Percentiles rank a stretch among this genome's conserved stretches.
These are phyloP conservation scores for Drosophila teissieri DNA, from an alignment of 1,140 invertebrate species.

Conservation along the genomic window DNA sequence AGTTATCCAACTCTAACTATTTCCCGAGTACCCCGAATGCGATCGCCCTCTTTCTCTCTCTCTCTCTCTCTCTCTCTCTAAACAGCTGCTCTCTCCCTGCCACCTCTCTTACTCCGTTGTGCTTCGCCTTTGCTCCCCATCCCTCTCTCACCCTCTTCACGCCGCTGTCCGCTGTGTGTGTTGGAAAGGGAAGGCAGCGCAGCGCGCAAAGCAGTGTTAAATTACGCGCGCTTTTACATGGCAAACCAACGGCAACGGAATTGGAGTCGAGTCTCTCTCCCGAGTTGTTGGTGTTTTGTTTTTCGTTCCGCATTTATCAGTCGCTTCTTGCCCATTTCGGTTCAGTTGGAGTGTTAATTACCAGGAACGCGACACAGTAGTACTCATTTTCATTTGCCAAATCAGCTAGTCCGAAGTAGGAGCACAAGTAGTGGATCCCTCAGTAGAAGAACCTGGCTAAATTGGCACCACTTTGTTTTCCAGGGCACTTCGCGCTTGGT, in stretches of 20 bases:
- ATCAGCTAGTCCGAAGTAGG: conserved; percentile 7
- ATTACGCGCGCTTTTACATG: conserved; percentile 79
- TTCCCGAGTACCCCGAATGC: conserved; percentile 4
- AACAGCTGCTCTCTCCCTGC: conserved; percentile 4
- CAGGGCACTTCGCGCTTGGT: conserved; percentile 87
- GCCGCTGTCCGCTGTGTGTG: conserved; percentile 6
- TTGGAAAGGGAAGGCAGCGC: conserved; percentile 66
- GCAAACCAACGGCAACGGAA: conserved; percentile 31
- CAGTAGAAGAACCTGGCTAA: not conserved
- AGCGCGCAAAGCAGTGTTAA: conserved; percentile 65
- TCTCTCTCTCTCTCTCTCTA: not conserved
- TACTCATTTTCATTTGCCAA: not conserved
- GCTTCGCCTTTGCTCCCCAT: conserved; percentile 1
- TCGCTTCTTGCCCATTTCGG: conserved; percentile 32
- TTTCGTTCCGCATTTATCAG: conserved; percentile 43
- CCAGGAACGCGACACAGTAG: conserved; percentile 5
- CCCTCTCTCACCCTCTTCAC: not conserved
- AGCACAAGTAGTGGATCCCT: not conserved
- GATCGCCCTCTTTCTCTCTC: conserved; percentile 13
- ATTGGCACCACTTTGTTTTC: conserved; percentile 19
- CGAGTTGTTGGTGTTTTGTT: conserved; percentile 24
- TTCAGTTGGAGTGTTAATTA: conserved; percentile 39
- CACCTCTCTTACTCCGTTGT: not conserved
- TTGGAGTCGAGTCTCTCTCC: conserved; percentile 1
- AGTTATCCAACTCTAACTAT: conserved; percentile 9